Evolutionary conservation across 2,113 vertebrate genomes (phyloP).

Genomic region (Taurulus bubalis): DNA sequence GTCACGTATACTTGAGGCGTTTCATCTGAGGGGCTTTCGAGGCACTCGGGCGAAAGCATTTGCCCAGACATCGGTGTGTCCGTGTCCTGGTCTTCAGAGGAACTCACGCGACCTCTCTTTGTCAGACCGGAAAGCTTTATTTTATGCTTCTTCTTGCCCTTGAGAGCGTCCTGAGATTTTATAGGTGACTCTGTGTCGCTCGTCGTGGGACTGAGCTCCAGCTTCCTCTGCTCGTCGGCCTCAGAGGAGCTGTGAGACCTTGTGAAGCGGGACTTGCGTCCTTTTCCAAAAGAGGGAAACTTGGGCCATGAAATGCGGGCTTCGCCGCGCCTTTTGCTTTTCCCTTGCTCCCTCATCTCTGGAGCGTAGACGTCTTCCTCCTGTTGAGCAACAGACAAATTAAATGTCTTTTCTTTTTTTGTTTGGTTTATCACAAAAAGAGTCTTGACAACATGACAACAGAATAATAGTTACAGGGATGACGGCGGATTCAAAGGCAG

Average conservation of each 20-base stretch:
- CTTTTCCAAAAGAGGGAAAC: conserved; percentile 84
- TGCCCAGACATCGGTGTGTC: conserved; percentile 44
- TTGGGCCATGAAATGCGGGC: conserved; percentile 86
- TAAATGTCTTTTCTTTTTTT: neutral
- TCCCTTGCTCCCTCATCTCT: conserved; percentile 77
- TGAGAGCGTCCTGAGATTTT: conserved; percentile 81
- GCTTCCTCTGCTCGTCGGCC: conserved; percentile 84
- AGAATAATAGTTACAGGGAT: conserved; percentile 75
- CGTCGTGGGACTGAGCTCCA: conserved; percentile 85
- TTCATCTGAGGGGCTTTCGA: conserved; percentile 59
- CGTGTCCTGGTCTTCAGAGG: conserved; percentile 80
- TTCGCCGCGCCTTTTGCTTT: conserved; percentile 78
- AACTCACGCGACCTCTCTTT: conserved; percentile 78
- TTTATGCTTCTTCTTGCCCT: conserved; percentile 82
- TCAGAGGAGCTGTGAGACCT: conserved; percentile 87
- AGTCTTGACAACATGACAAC: conserved; percentile 2
- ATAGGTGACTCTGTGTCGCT: conserved; percentile 85
- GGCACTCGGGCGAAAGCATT: conserved; percentile 62
- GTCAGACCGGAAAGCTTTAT: conserved; percentile 71
- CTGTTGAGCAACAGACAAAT: conserved; percentile 65
- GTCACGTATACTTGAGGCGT: conserved; percentile 45
- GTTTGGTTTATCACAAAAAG: neutral
- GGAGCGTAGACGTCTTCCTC: conserved; percentile 70
- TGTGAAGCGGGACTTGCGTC: conserved; percentile 78
- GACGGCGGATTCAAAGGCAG: conserved; percentile 63